Base-by-base conservation (phyloP, 2,113 vertebrate species). In the Phodopus roborovskii region DNA sequence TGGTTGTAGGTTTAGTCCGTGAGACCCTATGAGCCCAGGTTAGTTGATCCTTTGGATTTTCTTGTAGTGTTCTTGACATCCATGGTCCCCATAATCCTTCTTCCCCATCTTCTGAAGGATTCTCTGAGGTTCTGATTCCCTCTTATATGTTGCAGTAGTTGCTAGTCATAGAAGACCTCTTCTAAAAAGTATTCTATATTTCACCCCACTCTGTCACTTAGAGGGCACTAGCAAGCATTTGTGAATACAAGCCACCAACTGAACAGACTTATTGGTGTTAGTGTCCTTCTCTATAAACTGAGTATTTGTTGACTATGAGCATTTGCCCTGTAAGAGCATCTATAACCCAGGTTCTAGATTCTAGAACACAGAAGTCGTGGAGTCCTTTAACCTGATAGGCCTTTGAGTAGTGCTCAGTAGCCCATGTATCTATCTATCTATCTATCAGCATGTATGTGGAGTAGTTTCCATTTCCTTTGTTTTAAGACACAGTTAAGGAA, bases 281-380 rank as follows among this genome's bases (percentile, higher is more conserved):
- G 48, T n/a, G 12, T 82, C 68, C 20, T 70, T 20, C 53, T 9
- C 8, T 13, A 88, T 19, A 73, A 33, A 68, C 36, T 62, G 10
- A 89, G 7, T 60, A 62, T 42, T 56, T 88, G n/a, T 71, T 91
- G 60, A 60, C 20, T 20, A 70, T 42, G 66, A 84, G 10, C 24
- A 56, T 95, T 68, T 89, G 30, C 4, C 11, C 50, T 96, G 39
- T 26, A 95, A 88, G 13, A 85, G 48, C 78, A 91, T 62, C 77
- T 79, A 24, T 58, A 66, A 33, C 11, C 10, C 42, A 62, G 53
- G 48, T 71, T 68, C 58, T 56, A 30, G 50, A 13, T 91, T 50
- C 64, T 53, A 64, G 74, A 86, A 82, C 15, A 30, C 56, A 42
- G 50, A 94, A 28, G n/a, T 92, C 30, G 64, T 16, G n/a, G 50